Conservation (phyloP, 1,140 invertebrate genomes). For the Papilio polytes region DNA sequence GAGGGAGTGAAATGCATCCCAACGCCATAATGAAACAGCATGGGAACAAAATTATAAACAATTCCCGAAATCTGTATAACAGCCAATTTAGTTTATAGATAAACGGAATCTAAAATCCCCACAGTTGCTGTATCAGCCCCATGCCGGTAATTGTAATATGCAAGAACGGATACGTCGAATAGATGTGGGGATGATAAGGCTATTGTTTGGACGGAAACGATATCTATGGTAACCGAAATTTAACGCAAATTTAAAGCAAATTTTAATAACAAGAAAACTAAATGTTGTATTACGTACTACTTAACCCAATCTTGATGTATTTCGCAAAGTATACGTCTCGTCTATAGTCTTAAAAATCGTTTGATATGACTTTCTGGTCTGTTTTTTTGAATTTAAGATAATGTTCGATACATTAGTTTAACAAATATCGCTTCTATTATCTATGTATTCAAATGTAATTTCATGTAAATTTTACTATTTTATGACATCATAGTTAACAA, state of each 20-base stretch:
- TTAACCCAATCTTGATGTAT: too few relatives aligned
- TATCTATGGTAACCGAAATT: constrained; percentile 61
- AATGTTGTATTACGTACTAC: background rate
- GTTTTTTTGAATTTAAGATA: background rate
- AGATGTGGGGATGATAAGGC: constrained; percentile 66
- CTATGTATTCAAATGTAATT: background rate
- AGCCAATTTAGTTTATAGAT: constrained; percentile 66
- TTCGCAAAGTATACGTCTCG: too few relatives aligned
- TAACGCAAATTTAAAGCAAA: constrained; percentile 33
- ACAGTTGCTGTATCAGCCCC: constrained; percentile 57
- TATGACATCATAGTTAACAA: constrained; percentile 14
- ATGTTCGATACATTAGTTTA: background rate
- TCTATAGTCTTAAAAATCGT: too few relatives aligned
- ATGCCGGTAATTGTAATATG: constrained; percentile 58
- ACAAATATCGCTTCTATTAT: background rate
- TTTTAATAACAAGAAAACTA: constrained; percentile 21
- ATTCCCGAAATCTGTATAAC: constrained; percentile 66
- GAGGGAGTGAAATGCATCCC: constrained; percentile 51
- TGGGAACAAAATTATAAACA: constrained; percentile 73
- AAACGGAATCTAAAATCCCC: constrained; percentile 67
- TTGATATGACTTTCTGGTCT: too few relatives aligned
- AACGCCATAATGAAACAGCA: constrained; percentile 56
- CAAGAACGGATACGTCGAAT: constrained; percentile 52
- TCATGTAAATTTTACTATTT: constrained; percentile 38
- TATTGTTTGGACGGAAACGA: constrained; percentile 67